Evolutionary conservation across 2,797 vertebrate genomes (phyloP).

Genomic region (Onychomys arenicola): DNA sequence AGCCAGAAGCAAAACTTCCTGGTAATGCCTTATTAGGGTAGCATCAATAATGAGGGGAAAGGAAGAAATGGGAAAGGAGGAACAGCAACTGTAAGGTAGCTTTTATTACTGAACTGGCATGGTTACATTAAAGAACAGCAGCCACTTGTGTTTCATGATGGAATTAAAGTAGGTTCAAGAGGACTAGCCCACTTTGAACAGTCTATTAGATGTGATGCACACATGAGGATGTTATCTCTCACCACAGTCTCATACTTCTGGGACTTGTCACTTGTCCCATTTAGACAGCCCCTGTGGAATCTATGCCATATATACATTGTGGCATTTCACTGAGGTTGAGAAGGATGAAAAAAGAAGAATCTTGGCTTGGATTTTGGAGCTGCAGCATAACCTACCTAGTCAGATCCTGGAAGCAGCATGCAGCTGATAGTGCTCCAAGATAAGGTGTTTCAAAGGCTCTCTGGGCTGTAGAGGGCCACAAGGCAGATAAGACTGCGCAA

Average conservation of each 20-base stretch:
- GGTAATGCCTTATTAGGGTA: background rate
- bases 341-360: background rate
- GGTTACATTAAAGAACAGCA: background rate
- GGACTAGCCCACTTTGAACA: background rate
- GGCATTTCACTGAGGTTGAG: background rate
- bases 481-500: background rate
- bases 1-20: background rate
- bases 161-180: background rate
- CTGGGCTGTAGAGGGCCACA: background rate
- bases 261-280: background rate
- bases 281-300: background rate
- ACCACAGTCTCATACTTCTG: background rate
- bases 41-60: background rate
- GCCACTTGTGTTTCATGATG: background rate
- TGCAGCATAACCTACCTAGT: background rate
- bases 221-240: background rate
- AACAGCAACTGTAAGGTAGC: background rate
- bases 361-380: background rate
- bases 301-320: rapidly evolving
- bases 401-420: background rate
- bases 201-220: background rate
- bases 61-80: background rate
- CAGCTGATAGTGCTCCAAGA: background rate
- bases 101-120: background rate
- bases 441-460: background rate